These are phyloP conservation scores for Procapra przewalskii DNA, from an alignment of 2,113 vertebrate genomes.

Conservation along the genomic window DNA sequence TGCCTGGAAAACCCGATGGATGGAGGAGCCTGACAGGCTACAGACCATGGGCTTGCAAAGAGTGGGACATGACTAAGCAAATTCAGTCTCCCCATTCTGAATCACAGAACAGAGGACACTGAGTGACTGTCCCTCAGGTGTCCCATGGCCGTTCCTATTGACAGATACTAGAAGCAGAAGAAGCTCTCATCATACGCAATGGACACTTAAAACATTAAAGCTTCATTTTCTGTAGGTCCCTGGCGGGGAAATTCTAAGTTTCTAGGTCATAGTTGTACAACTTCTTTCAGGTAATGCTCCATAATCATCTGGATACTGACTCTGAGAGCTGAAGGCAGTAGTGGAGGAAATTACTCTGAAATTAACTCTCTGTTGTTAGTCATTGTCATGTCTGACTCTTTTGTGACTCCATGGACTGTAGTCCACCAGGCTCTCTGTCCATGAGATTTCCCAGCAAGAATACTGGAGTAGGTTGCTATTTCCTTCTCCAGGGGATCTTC, in stretches of 20 bases:
- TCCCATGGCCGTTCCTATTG: neutral
- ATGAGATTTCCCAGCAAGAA: neutral
- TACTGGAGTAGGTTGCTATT: neutral
- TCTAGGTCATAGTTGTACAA: neutral
- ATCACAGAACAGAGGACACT: neutral
- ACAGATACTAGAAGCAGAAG: neutral
- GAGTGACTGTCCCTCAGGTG: neutral
- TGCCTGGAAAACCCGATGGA: neutral
- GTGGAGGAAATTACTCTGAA: neutral
- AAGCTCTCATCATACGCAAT: neutral
- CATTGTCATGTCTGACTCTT: neutral
- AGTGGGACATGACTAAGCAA: fast-evolving
- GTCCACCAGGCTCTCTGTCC: neutral
- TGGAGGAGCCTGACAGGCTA: neutral
- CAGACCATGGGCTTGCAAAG: neutral
- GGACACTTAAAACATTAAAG: neutral
- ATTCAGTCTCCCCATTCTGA: neutral
- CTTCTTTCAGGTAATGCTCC: neutral
- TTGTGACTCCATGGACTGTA: neutral
- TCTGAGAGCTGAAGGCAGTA: neutral
- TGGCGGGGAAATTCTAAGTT: neutral
- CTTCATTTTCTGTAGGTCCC: neutral
- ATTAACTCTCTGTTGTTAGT: neutral
- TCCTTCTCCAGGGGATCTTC: neutral
- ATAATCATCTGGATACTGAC: neutral